phyloP scores from a whole-genome alignment of 64 coral and sea anemone species.

The Dendronephthya gigantea region DNA sequence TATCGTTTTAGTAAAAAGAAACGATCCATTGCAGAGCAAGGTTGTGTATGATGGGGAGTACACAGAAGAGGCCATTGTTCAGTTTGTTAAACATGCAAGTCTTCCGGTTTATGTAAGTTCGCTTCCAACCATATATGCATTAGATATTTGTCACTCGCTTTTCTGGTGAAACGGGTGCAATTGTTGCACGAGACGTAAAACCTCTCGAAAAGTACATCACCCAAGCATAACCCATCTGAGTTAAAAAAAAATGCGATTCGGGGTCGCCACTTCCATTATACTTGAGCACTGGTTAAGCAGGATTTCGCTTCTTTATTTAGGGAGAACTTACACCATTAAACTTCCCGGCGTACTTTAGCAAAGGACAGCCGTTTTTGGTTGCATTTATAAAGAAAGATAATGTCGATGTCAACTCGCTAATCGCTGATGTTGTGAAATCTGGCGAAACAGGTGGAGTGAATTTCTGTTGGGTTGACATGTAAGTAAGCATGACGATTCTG shows the following conservation, averaged over 20 bases:
- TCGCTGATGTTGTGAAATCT: background rate
- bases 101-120: slow-evolving; percentile 17
- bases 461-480: slow-evolving; percentile 10
- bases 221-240: too few species aligned
- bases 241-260: too few species aligned
- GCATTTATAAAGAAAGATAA: background rate
- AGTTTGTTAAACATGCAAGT: slow-evolving; percentile 6
- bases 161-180: background rate
- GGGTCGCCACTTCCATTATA: too few species aligned
- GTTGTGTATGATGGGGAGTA: background rate
- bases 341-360: background rate
- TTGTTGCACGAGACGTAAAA: background rate
- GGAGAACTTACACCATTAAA: background rate
- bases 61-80: background rate
- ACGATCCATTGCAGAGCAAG: background rate
- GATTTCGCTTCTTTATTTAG: background rate
- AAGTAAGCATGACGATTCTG: background rate
- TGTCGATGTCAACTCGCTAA: background rate
- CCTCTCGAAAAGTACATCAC: too few species aligned
- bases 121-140: background rate
- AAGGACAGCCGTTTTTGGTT: background rate
- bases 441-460: background rate
- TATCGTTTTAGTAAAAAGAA: slow-evolving; percentile 1
- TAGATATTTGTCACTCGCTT: too few species aligned
- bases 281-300: too few species aligned